Evolutionary conservation across 2,113 vertebrate species (phyloP).

Genomic region (Ranitomeya variabilis): DNA sequence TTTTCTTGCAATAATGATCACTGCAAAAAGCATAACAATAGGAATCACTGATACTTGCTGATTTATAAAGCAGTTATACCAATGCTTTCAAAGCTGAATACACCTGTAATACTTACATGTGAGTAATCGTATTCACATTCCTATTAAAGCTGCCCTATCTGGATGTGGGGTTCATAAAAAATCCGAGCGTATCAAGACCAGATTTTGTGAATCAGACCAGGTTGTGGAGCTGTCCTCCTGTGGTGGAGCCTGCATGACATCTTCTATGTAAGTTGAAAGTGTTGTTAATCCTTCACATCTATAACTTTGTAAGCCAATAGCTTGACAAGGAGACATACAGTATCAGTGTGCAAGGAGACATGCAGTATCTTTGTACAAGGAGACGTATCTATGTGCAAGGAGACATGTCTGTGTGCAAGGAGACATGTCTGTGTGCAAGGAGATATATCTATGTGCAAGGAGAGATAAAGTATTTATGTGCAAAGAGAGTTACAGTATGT

Average conservation of each 20-base stretch:
- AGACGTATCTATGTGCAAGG: too few species aligned
- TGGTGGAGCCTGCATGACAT: slow-evolving; percentile 68
- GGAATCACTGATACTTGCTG: not conserved
- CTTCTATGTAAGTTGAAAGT: slow-evolving; percentile 66
- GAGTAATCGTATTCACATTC: not conserved
- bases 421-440: too few species aligned
- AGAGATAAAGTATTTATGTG: too few species aligned
- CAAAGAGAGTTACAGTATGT: too few species aligned
- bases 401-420: too few species aligned
- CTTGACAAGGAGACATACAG: too few species aligned
- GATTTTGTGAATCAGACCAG: slow-evolving; percentile 63
- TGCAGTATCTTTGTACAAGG: too few species aligned
- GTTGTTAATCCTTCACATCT: not conserved
- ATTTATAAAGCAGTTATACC: not conserved
- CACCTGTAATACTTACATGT: not conserved
- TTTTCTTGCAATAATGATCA: too few species aligned
- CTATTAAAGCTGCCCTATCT: not conserved
- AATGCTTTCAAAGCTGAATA: not conserved
- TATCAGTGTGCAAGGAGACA: too few species aligned
- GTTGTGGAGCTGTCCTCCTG: slow-evolving; percentile 70
- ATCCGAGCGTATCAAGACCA: slow-evolving; percentile 57
- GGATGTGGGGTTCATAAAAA: slow-evolving; percentile 31
- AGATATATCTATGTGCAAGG: too few species aligned
- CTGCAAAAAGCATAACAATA: not conserved
- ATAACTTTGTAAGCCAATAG: not conserved